Base-by-base conservation (phyloP, 1,140 invertebrate species). In the Ceratina calcarata region DNA sequence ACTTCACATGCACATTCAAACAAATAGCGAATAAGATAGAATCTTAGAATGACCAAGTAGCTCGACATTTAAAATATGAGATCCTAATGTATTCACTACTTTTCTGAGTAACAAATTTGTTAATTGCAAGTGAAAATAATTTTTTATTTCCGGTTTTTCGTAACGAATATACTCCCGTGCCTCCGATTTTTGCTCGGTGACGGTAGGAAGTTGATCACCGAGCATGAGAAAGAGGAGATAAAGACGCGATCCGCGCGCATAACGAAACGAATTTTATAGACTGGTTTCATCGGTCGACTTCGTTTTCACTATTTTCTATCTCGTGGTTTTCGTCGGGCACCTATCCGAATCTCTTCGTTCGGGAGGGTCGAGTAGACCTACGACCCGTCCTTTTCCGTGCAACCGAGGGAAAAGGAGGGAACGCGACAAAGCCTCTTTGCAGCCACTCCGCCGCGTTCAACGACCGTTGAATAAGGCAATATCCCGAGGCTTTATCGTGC, bases 401-500 rank as follows among this genome's bases (percentile, higher is more conserved):
- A 27, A 62, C 22, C 32, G 32, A 37, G 53, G 51, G 4, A 61
- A 20, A 82, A 49, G 68, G 66, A 77, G 53, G 53, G 58, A 55
- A 62, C 45, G 32, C 53, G 37, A 87, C 76, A 83, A 86, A 86
- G 66, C 69, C 74, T 84, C 82, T 80, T 81, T 80, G 70, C 64
- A 81, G 67, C 66, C 55, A 61, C 75, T 73, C 58, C 64, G 69
- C 70, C 24, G 57, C 66, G 76, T 82, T 80, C 72, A 66, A 72
- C 24, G 71, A 32, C 64, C 75, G 49, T 66, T 82, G 78, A 86
- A 86, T 87, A 84, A 84, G 65, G 84, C 79, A 86, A 86, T 84
- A 86, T 86, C 77, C 80, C 67, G 66, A 64, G 77, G 68, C 66
- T 78, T 65, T 65, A 67, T 72, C 57, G 64, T 58, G 60, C 37